Evolutionary conservation across 2,797 vertebrate species (phyloP).

Genomic region (Propithecus deckenii): DNA sequence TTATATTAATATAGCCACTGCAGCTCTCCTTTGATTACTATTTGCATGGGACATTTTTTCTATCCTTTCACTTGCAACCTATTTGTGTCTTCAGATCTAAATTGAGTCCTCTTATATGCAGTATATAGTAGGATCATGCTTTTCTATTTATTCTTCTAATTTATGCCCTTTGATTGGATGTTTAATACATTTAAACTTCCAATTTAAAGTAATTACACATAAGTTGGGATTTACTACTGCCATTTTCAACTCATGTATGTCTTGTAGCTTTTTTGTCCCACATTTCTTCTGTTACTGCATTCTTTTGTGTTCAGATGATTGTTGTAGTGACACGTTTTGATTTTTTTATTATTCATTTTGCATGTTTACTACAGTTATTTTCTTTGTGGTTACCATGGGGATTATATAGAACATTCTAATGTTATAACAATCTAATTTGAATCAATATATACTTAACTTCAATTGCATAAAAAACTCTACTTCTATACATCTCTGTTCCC

Average conservation of each 20-base stretch:
- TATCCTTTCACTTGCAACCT: background rate
- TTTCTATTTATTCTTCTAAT: background rate
- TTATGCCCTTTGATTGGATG: background rate
- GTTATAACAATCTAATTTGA: background rate
- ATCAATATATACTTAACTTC: background rate
- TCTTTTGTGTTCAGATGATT: background rate
- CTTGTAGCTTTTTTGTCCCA: background rate
- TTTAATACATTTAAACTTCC: background rate
- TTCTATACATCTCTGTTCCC: background rate
- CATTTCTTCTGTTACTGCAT: background rate
- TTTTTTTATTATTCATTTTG: background rate
- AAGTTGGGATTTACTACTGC: background rate
- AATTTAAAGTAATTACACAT: background rate
- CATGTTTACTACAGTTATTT: background rate
- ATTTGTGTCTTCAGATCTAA: background rate
- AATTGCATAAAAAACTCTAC: background rate
- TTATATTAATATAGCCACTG: background rate
- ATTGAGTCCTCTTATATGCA: background rate
- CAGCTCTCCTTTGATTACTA: background rate
- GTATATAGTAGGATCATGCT: background rate
- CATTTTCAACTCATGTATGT: background rate
- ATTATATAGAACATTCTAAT: background rate
- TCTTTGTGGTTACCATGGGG: background rate
- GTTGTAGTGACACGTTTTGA: background rate
- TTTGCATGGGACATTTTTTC: background rate